phyloP scores from a whole-genome alignment of 2,888 invertebrate genomes.

The Tribolium freemani region DNA sequence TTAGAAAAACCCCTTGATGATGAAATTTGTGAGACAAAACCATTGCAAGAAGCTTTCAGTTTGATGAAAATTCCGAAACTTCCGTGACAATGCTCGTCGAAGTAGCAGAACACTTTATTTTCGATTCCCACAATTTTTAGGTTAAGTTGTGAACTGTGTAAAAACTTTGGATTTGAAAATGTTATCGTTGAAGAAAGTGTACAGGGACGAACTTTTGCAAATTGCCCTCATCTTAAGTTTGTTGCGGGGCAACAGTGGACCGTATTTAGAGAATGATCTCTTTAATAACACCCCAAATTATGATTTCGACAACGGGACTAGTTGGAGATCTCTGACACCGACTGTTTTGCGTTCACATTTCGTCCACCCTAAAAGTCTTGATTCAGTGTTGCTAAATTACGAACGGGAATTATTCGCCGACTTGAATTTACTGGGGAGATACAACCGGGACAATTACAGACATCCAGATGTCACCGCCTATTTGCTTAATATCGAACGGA shows the following conservation, averaged over 20 bases:
- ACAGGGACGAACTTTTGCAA: slow-evolving; percentile 85
- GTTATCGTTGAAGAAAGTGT: slow-evolving; percentile 87
- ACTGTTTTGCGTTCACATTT: slow-evolving; percentile 74
- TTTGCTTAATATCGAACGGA: slow-evolving; percentile 72
- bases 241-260: slow-evolving; percentile 82
- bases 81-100: slow-evolving; percentile 33
- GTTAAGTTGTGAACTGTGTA: slow-evolving; percentile 47
- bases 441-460: slow-evolving; percentile 70
- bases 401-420: slow-evolving; percentile 82
- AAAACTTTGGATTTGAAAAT: slow-evolving; percentile 66
- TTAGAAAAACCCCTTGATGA: slow-evolving; percentile 53
- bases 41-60: slow-evolving; percentile 31
- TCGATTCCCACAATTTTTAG: slow-evolving; percentile 42
- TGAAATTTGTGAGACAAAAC: slow-evolving; percentile 40
- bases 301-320: slow-evolving; percentile 78
- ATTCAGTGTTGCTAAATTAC: slow-evolving; percentile 79
- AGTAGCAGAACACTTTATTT: neutral
- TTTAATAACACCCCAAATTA: slow-evolving; percentile 61
- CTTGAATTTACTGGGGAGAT: slow-evolving; percentile 78
- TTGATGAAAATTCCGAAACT: slow-evolving; percentile 1
- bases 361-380: slow-evolving; percentile 81
- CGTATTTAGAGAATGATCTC: slow-evolving; percentile 74
- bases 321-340: slow-evolving; percentile 75
- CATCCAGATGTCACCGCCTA: slow-evolving; percentile 74
- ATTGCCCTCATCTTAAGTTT: slow-evolving; percentile 86